phyloP scores from a whole-genome alignment of 92 coral and sea anemone genomes.

The Epizoanthus stellaris region DNA sequence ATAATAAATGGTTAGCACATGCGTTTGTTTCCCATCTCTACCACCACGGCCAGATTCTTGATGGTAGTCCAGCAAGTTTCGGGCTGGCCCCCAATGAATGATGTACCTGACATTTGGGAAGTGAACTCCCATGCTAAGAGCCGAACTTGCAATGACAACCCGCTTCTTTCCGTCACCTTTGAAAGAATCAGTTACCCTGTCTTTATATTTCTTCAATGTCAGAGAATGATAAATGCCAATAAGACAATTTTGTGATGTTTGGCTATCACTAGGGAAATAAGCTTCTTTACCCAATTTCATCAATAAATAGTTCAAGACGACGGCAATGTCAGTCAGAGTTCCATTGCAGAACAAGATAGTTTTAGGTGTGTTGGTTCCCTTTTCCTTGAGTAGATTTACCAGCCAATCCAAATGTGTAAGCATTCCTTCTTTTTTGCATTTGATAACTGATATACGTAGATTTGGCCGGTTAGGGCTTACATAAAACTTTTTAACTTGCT shows the following conservation, averaged over 20 bases:
- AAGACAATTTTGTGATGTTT: conserved; percentile 41
- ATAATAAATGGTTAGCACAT: conserved; percentile 51
- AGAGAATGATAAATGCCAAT: conserved; percentile 65
- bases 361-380: conserved; percentile 55
- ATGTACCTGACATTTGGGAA: conserved; percentile 34
- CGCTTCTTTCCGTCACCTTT: conserved; percentile 38
- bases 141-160: conserved; percentile 40
- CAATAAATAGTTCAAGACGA: conserved; percentile 26
- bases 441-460: conserved; percentile 55
- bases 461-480: conserved; percentile 64
- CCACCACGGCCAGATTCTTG: conserved; percentile 44
- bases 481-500: conserved; percentile 10
- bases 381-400: conserved; percentile 40
- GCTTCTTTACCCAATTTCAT: conserved; percentile 56
- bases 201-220: conserved; percentile 55
- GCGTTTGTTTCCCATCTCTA: conserved; percentile 30
- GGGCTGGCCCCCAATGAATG: conserved; percentile 49
- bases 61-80: conserved; percentile 44
- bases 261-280: conserved; percentile 34
- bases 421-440: conserved; percentile 47
- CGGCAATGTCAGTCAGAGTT: conserved; percentile 51
- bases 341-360: conserved; percentile 69
- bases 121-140: conserved; percentile 41
- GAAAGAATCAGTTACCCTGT: conserved; percentile 29
- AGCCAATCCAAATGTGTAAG: conserved; percentile 49